Base-by-base conservation (phyloP, 2,113 vertebrate genomes). In the Lophura nycthemera region DNA sequence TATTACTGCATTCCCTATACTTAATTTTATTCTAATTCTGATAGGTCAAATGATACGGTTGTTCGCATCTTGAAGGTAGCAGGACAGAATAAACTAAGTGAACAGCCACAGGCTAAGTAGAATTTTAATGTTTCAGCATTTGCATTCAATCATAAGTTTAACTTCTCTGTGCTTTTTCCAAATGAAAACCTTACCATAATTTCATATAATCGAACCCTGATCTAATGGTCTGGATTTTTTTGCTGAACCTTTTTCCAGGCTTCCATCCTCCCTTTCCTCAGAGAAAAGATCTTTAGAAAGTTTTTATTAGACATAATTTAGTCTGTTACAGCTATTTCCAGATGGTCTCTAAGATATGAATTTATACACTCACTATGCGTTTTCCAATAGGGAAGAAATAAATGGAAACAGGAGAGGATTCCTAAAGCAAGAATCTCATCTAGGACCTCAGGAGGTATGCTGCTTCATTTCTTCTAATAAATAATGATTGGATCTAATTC, bases 371-470 rank as follows among this genome's bases (percentile, higher is more conserved):
- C 13, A 1, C 3, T 48, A 59, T 27, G 11, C 7, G 75, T 79
- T 90, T 94, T 93, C 88, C 80, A 91, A 20, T 1, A 19, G n/a
- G 34, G 36, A 88, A 90, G 80, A 85, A 95, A 78, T 56, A 88
- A 85, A 89, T 40, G 73, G 69, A 91, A 88, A 38, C 1, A 4
- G 73, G 71, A 63, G 0, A 3, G 13, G 25, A 71, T 90, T 94
- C 64, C 47, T 79, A 71, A 91, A 88, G 76, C 60, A 56, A 91
- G 56, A 86, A 60, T 34, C 42, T 87, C 59, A 30, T 11, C 64
- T 61, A 70, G 56, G 57, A 92, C 69, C 76, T 88, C 59, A 59
- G 47, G 40, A 94, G 86, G 87, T 71, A 70, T 1, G 18, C 40
- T 40, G 83, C 45, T 54, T 71, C 19, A 27, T 64, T 71, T 75